phyloP scores from a whole-genome alignment of 2,888 invertebrate species.

The Smittia sp. region DNA sequence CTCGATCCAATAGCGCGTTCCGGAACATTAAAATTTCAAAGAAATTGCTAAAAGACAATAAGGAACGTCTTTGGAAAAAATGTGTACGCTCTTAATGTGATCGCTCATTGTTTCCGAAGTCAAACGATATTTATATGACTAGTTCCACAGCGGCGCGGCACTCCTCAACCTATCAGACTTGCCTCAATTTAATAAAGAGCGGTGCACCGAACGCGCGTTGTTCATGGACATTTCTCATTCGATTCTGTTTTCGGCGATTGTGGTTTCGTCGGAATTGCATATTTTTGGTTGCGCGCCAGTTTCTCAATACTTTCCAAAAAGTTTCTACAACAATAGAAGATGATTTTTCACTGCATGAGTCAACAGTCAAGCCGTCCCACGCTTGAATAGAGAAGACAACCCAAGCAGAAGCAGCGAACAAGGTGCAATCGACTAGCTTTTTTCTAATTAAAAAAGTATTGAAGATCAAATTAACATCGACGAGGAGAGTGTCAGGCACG shows the following conservation, averaged over 20 bases:
- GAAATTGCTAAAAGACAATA: constrained; percentile 24
- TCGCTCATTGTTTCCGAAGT: constrained; percentile 20
- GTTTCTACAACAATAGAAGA: no score
- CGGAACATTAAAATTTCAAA: constrained; percentile 35
- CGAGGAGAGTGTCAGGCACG: neutral
- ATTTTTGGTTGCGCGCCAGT: neutral
- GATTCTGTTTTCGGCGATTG: neutral
- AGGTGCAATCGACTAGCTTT: constrained; percentile 13
- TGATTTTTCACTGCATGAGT: no score
- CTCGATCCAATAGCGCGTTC: constrained; percentile 25
- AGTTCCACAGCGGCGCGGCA: neutral
- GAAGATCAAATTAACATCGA: constrained; percentile 1
- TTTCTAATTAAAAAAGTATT: constrained; percentile 11
- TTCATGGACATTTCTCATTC: constrained; percentile 12
- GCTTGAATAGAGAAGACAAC: neutral
- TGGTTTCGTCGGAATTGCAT: neutral
- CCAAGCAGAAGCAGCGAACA: constrained; percentile 12
- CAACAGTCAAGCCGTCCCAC: neutral
- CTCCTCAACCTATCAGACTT: constrained; percentile 17
- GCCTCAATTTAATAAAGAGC: constrained; percentile 27
- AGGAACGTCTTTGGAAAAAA: constrained; percentile 36
- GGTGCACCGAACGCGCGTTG: neutral
- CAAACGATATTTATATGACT: constrained; percentile 1
- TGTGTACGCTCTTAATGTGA: constrained; percentile 27
- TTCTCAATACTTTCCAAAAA: neutral